Percentiles rank a stretch among this genome's conserved stretches.
Evolutionary conservation across 2,113 vertebrate species (phyloP).

Genomic region (Emberiza fucata): DNA sequence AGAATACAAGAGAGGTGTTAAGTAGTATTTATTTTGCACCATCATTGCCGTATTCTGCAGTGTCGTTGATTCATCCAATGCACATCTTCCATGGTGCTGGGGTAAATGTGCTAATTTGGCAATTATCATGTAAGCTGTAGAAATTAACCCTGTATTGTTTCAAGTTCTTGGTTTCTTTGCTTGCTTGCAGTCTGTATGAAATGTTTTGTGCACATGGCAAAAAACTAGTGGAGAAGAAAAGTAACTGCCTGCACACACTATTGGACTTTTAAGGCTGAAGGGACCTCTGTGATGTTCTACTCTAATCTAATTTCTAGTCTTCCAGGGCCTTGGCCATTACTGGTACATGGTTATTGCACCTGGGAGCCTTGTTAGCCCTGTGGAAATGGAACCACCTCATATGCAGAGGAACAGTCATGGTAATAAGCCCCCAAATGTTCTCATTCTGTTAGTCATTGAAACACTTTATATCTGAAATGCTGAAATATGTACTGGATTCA

Average conservation of each 20-base stretch:
- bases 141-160: background rate
- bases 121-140: background rate
- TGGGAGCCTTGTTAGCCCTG: background rate
- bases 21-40: background rate
- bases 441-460: background rate
- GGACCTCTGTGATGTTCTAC: background rate
- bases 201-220: background rate
- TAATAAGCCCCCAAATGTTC: background rate
- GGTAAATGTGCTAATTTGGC: background rate
- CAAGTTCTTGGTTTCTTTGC: background rate
- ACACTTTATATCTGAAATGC: background rate
- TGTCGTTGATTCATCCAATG: background rate
- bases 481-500: background rate
- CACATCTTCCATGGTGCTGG: background rate
- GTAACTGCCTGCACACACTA: accelerated
- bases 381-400: no score
- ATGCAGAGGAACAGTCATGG: background rate
- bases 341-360: background rate
- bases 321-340: background rate
- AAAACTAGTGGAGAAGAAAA: background rate
- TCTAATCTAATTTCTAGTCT: background rate
- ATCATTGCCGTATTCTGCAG: background rate
- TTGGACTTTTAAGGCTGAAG: background rate
- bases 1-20: background rate
- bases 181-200: background rate